Evolutionary conservation across 1,140 invertebrate species (phyloP).

Genomic region (Temnothorax nylanderi): DNA sequence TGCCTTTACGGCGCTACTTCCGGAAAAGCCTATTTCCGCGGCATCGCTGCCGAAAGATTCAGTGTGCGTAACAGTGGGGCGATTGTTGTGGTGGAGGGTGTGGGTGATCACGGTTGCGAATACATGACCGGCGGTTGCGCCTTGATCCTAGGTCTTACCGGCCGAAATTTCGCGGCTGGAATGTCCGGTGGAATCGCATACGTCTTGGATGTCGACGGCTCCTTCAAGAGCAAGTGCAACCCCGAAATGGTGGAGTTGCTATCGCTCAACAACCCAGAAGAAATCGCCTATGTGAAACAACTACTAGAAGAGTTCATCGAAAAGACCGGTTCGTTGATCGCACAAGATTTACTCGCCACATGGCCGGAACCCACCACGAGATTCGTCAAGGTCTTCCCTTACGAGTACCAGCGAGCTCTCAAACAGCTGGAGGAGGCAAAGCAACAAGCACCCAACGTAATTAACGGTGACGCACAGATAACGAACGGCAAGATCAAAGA

Average conservation of each 20-base stretch:
- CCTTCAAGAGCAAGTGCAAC: slow-evolving; percentile 95
- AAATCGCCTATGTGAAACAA: slow-evolving; percentile 92
- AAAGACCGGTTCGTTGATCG: slow-evolving; percentile 96
- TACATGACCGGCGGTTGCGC: slow-evolving; percentile 99
- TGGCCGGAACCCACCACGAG: slow-evolving; percentile 93
- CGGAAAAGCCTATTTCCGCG: slow-evolving; percentile 97
- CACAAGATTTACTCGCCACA: slow-evolving; percentile 91
- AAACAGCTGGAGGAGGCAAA: slow-evolving; percentile 90
- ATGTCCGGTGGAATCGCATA: slow-evolving; percentile 99
- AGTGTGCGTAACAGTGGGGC: slow-evolving; percentile 99
- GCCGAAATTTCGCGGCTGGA: slow-evolving; percentile 99
- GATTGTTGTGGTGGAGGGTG: slow-evolving; percentile 95
- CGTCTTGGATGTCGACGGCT: slow-evolving; percentile 95
- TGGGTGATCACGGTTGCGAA: slow-evolving; percentile 99
- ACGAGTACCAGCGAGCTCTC: slow-evolving; percentile 97
- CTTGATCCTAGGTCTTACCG: slow-evolving; percentile 97
- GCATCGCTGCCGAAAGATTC: slow-evolving; percentile 98
- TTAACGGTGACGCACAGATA: slow-evolving; percentile 79
- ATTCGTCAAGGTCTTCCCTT: slow-evolving; percentile 98
- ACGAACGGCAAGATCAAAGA: slow-evolving; percentile 89
- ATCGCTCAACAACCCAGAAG: slow-evolving; percentile 92
- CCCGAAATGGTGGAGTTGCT: slow-evolving; percentile 95
- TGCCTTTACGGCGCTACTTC: slow-evolving; percentile 98
- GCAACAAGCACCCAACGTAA: slow-evolving; percentile 73
- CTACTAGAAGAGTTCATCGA: slow-evolving; percentile 95